These are phyloP conservation scores for Serilophus lunatus DNA, from an alignment of 2,113 vertebrate genomes.

Conservation along the genomic window DNA sequence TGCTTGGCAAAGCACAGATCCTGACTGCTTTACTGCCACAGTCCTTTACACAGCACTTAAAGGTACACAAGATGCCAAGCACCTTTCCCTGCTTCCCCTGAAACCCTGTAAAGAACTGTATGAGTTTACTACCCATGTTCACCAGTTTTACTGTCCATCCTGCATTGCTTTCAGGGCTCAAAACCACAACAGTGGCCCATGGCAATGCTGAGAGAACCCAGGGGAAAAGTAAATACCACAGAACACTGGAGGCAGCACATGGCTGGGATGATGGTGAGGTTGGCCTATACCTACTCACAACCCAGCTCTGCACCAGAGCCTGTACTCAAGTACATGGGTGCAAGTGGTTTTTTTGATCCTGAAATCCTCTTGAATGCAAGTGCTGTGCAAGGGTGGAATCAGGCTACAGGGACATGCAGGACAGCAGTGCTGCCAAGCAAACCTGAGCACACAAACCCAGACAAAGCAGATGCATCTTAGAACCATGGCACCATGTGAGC, in stretches of 20 bases:
- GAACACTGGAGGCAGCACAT: accelerated
- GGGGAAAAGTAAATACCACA: not conserved
- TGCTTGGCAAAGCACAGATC: not conserved
- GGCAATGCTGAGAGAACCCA: not conserved
- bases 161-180: not conserved
- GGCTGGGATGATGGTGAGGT: accelerated
- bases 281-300: not conserved
- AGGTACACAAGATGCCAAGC: not conserved
- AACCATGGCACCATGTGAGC: not conserved
- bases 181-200: not conserved
- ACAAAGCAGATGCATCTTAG: not conserved
- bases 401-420: not conserved
- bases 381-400: not conserved
- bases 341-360: not conserved
- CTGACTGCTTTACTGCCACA: not conserved
- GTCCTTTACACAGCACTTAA: not conserved
- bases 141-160: not conserved
- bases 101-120: not conserved
- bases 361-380: not conserved
- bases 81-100: not conserved
- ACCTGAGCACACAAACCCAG: not conserved
- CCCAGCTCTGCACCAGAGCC: not conserved
- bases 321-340: not conserved
- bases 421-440: not conserved
- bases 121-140: not conserved